phyloP scores from a whole-genome alignment of 2,113 vertebrate genomes.

The Pampusana beccarii region DNA sequence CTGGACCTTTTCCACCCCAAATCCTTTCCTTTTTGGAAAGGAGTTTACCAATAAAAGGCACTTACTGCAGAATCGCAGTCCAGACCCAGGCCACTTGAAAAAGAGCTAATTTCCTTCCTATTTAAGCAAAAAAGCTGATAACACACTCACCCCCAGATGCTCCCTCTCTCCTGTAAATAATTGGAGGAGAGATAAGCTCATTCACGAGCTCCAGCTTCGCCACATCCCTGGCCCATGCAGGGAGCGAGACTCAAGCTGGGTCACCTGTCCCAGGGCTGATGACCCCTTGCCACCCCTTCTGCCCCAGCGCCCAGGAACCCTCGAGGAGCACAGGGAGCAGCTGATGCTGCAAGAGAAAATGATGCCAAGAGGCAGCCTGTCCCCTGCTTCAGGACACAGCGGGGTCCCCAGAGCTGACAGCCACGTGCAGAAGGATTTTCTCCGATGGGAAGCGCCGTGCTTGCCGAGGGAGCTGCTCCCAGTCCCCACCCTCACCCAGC shows the following conservation, averaged over 20 bases:
- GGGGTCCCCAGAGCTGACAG: fast-evolving
- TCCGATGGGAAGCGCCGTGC: fast-evolving
- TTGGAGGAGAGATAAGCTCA: neutral
- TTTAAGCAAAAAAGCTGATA: slow-evolving; percentile 13
- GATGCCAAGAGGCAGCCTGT: neutral
- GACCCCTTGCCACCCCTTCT: neutral
- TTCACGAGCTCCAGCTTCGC: neutral
- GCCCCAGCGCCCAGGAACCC: neutral
- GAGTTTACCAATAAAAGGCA: slow-evolving; percentile 40
- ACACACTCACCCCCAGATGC: neutral
- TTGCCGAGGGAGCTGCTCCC: neutral
- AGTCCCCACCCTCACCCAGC: fast-evolving
- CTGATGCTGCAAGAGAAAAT: fast-evolving
- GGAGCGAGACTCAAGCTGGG: neutral
- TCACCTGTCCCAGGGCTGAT: fast-evolving
- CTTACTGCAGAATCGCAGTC: neutral
- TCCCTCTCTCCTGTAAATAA: slow-evolving; percentile 11
- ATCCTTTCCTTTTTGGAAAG: slow-evolving; percentile 53
- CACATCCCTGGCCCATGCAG: fast-evolving
- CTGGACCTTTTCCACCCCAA: slow-evolving; percentile 25
- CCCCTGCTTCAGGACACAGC: neutral
- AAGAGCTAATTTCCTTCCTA: slow-evolving; percentile 24
- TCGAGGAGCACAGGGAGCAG: fast-evolving
- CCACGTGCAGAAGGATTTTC: fast-evolving
- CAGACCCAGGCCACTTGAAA: neutral